These are phyloP conservation scores for Ochotona curzoniae DNA, from an alignment of 2,113 vertebrate species.

Conservation along the genomic window DNA sequence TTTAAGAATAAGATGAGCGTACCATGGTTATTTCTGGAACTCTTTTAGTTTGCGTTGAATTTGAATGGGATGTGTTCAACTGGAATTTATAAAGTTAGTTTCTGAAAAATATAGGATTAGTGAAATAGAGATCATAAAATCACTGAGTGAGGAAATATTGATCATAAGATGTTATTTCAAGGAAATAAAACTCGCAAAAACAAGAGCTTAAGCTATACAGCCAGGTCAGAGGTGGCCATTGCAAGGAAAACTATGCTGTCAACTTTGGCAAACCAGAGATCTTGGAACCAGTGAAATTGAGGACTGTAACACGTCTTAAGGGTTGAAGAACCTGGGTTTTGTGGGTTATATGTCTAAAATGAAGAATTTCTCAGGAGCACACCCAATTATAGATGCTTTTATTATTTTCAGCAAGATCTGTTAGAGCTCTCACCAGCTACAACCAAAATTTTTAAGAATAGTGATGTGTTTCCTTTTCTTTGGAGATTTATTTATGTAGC, in stretches of 20 bases:
- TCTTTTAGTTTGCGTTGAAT: conserved; percentile 46
- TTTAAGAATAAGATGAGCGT: conserved; percentile 20
- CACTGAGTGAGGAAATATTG: not conserved
- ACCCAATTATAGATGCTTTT: not conserved
- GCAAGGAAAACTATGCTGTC: not conserved
- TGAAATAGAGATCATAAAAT: not conserved
- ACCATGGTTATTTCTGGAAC: not conserved
- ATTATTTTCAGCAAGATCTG: not conserved
- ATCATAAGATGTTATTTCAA: not conserved
- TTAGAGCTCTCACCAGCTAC: not conserved
- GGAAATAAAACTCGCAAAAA: not conserved
- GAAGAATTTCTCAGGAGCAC: not conserved
- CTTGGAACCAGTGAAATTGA: not conserved
- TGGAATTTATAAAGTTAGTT: conserved; percentile 15
- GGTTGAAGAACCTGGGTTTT: not conserved
- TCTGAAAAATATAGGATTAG: not conserved
- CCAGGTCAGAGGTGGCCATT: not conserved
- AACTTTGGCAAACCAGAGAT: not conserved
- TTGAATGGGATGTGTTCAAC: not conserved
- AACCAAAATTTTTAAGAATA: not conserved
- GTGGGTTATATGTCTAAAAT: not conserved
- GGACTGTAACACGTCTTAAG: not conserved
- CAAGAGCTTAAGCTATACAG: not conserved
- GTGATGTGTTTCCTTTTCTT: too few relatives aligned
- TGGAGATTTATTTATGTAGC: too few relatives aligned